Evolutionary conservation across 2,797 vertebrate genomes (phyloP), one percentile per base, ranked within the genome.

Genomic region (Pygocentrus nattereri): DNA sequence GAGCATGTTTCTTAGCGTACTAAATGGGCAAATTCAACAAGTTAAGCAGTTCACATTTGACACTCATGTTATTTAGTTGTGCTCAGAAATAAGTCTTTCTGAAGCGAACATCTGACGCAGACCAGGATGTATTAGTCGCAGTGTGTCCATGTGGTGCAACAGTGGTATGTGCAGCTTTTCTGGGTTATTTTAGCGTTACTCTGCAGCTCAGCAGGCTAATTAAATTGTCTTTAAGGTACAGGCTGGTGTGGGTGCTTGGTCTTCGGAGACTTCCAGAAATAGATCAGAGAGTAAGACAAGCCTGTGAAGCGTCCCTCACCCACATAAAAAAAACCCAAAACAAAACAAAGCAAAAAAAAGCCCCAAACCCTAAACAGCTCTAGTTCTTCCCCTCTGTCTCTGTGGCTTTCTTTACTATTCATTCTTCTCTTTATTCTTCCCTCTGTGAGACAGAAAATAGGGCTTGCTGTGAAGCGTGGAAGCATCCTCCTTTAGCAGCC

Each of bases 181-280:
- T 11, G 31, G 12, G 38, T 49, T 44, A 18, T 59, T 85, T 85
- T 79, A 82, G 82, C 87, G 84, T 85, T 86, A 84, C 82, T 85
- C 86, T 90, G 82, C 85, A 78, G 84, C 87, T 90, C 87, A 85
- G 87, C 79, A 82, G 83, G 89, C 90, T 91, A 90, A 93, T 92
- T 93, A 92, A 92, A 91, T 91, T 88, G 91, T 91, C 90, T 86
- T 91, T 90, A 89, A 84, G 81, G 90, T 89, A 84, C 88, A 89
- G 84, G 85, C 90, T 44, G 88, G 89, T 88, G 84, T 86, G 85
- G 76, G 82, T 81, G 86, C 90, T 88, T 90, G 87, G 87, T 92
- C 90, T 89, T 84, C 86, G 62, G 87, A 93, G 90, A 88, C 49
- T 89, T 92, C 93, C 92, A 92, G 89, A 93, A 92, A 93, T 91